Evolutionary conservation across 2,888 invertebrate genomes (phyloP).

Genomic region (Melanostoma scalare): DNA sequence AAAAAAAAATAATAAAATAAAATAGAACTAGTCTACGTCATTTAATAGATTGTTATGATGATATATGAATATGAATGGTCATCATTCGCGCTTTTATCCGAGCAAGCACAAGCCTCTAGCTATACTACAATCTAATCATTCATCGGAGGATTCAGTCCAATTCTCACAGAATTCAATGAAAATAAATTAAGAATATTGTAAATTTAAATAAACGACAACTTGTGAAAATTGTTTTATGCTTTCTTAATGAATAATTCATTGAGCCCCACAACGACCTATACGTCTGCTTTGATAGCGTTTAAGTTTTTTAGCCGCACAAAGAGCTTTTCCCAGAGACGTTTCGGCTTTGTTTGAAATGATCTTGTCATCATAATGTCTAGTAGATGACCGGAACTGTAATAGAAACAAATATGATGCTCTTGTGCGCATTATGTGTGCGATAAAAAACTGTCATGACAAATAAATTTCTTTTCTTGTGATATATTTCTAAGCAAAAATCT

Average conservation of each 20-base stretch:
- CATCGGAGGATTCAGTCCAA: slow-evolving; percentile 23
- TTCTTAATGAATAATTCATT: slow-evolving; percentile 9
- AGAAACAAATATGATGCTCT: too few relatives aligned
- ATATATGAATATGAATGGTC: slow-evolving; percentile 12
- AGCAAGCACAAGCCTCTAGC: slow-evolving; percentile 4
- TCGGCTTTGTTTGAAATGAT: too few relatives aligned
- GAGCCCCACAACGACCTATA: neutral
- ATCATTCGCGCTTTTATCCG: slow-evolving; percentile 3
- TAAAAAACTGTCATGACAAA: too few relatives aligned
- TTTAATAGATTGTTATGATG: slow-evolving; percentile 24
- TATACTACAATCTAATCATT: slow-evolving; percentile 4
- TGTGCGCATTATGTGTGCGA: too few relatives aligned
- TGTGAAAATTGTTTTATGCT: slow-evolving; percentile 5
- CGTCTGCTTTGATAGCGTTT: neutral
- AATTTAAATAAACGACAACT: slow-evolving; percentile 9
- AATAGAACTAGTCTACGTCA: slow-evolving; percentile 21
- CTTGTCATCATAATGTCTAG: too few relatives aligned
- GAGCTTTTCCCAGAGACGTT: too few relatives aligned
- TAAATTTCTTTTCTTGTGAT: too few relatives aligned
- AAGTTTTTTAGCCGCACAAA: too few relatives aligned
- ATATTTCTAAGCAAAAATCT: too few relatives aligned
- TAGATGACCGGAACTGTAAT: too few relatives aligned
- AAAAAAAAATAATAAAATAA: neutral
- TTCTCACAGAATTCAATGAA: slow-evolving; percentile 30
- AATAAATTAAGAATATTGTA: slow-evolving; percentile 30